A percentile compares a stretch with the other conserved stretches of the same genome.
These are phyloP conservation scores for Miltochrista miniata DNA, from an alignment of 2,888 invertebrate species.

Conservation along the genomic window DNA sequence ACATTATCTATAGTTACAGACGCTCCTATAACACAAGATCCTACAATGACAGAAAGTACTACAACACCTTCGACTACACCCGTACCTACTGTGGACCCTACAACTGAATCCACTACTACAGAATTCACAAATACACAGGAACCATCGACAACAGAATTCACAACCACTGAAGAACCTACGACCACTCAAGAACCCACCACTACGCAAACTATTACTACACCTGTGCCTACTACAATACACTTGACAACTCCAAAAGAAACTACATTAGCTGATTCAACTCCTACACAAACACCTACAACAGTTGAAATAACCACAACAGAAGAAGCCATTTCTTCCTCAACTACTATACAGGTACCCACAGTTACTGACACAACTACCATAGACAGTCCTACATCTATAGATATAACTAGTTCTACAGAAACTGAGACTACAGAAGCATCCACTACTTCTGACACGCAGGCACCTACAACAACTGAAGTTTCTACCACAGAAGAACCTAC, in stretches of 20 bases:
- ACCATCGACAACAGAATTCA: background rate
- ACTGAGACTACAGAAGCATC: background rate
- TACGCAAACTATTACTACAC: background rate
- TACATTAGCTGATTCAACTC: background rate
- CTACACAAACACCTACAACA: constrained; percentile 4
- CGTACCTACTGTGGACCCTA: too few species aligned
- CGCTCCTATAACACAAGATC: background rate
- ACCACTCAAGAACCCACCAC: too few species aligned
- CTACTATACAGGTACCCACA: background rate
- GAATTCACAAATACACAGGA: too few species aligned
- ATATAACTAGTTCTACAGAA: too few species aligned
- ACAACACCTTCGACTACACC: constrained; percentile 2
- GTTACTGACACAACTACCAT: constrained; percentile 6
- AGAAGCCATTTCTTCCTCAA: background rate
- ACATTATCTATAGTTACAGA: background rate
- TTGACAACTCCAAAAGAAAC: too few species aligned
- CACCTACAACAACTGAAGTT: background rate
- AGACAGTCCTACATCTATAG: background rate
- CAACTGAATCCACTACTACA: background rate
- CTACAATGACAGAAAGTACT: constrained; percentile 5
- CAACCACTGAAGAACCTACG: background rate
- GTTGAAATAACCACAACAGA: constrained; percentile 1
- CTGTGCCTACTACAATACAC: constrained; percentile 1
- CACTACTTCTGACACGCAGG: background rate
- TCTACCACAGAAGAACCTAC: background rate